Evolutionary conservation across 2,797 vertebrate genomes (phyloP).

Genomic region (Erithacus rubecula): DNA sequence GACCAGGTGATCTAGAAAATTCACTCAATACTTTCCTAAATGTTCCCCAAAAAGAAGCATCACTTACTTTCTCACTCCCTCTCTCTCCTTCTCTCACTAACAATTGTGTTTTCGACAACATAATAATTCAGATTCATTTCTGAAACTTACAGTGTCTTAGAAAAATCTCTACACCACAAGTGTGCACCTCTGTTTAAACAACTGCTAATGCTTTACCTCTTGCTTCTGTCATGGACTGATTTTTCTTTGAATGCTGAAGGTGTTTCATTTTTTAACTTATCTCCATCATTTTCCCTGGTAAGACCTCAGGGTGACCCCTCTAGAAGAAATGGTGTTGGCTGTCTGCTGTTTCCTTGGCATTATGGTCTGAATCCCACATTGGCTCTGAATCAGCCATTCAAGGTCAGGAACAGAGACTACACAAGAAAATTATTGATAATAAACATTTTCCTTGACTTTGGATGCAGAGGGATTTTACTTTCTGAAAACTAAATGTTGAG

Average conservation of each 20-base stretch:
- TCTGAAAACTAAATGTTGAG: background rate
- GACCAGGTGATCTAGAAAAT: background rate
- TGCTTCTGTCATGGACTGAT: background rate
- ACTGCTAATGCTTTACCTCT: background rate
- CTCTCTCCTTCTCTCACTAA: background rate
- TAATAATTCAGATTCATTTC: background rate
- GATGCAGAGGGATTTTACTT: background rate
- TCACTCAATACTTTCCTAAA: background rate
- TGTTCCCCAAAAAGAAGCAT: background rate
- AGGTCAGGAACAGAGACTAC: background rate
- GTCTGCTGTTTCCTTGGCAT: background rate
- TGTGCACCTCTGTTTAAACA: background rate
- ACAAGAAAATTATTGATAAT: background rate
- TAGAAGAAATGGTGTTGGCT: background rate
- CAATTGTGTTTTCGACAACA: background rate
- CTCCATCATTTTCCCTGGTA: background rate
- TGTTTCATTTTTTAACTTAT: background rate
- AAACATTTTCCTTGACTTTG: background rate
- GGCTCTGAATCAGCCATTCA: background rate
- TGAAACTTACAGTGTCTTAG: background rate
- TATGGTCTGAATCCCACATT: background rate
- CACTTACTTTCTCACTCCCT: background rate
- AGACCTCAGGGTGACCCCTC: background rate
- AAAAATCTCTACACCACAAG: fast-evolving
- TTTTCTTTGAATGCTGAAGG: background rate